Evolutionary conservation across 2,888 invertebrate genomes (phyloP).

Genomic region (Eupithecia subumbrata): DNA sequence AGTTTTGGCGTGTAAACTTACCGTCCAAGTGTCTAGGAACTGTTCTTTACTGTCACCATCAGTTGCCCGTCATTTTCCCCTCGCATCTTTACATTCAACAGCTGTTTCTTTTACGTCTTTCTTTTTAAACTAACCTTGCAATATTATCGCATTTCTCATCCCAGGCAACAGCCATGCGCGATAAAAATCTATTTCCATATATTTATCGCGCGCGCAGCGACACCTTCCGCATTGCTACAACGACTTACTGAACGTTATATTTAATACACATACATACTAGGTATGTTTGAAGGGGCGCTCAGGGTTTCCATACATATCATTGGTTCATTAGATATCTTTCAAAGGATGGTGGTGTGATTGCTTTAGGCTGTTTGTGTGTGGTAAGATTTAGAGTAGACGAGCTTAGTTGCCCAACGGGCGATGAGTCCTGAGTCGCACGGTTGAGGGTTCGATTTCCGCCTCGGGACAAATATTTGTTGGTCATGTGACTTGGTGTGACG

Average conservation of each 20-base stretch:
- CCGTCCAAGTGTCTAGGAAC: not conserved
- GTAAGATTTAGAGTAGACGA: not conserved
- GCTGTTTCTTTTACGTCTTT: not conserved
- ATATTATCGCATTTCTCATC: slow-evolving; percentile 10
- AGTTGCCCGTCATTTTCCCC: not conserved
- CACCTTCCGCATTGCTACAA: slow-evolving; percentile 20
- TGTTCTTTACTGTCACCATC: not conserved
- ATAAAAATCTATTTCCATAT: slow-evolving; percentile 36
- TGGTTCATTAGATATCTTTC: not conserved
- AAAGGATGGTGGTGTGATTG: not conserved
- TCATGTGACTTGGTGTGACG: not conserved
- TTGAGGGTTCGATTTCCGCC: not conserved
- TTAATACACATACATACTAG: no score
- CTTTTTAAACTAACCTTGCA: not conserved
- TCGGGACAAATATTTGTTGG: not conserved
- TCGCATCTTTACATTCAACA: not conserved
- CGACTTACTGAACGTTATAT: not conserved
- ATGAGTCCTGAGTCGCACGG: not conserved
- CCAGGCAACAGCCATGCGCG: slow-evolving; percentile 11
- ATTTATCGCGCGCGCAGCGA: slow-evolving; percentile 17
- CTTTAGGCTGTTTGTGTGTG: not conserved
- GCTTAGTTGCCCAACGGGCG: not conserved
- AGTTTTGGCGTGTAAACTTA: not conserved
- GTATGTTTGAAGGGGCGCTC: not conserved
- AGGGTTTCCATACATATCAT: slow-evolving; percentile 5